These are phyloP conservation scores for Aporophyla nigra DNA, from an alignment of 2,888 invertebrate species.

Conservation along the genomic window DNA sequence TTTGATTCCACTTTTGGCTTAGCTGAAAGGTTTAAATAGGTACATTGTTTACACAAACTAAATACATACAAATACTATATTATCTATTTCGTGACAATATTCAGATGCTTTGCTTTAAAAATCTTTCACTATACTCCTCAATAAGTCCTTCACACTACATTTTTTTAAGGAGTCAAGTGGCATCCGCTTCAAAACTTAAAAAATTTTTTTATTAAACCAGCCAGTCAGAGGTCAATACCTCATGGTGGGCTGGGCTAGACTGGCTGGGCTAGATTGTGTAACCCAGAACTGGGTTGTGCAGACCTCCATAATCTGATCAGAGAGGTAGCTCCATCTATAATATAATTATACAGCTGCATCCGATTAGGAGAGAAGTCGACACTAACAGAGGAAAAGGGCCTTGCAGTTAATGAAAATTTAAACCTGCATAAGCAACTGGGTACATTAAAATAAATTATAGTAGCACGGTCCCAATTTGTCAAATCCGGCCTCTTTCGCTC, in stretches of 20 bases:
- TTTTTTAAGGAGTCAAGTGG: not conserved
- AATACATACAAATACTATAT: not conserved
- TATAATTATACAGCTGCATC: not conserved
- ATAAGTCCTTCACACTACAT: slow-evolving; percentile 14
- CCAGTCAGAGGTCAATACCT: too few relatives aligned
- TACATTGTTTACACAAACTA: not conserved
- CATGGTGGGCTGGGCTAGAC: too few relatives aligned
- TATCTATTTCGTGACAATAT: not conserved
- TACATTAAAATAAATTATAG: not conserved
- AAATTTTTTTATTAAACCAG: not conserved
- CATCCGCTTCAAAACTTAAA: not conserved
- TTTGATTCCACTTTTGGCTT: not conserved
- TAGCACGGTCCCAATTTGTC: not conserved
- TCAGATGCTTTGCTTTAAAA: not conserved
- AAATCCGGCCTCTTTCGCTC: not conserved
- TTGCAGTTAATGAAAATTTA: not conserved
- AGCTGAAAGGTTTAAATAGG: not conserved
- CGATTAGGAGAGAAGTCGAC: not conserved
- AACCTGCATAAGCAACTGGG: not conserved
- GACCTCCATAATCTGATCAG: too few relatives aligned
- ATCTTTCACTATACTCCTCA: not conserved
- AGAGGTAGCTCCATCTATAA: not conserved
- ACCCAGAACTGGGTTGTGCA: not conserved
- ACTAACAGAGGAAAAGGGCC: not conserved
- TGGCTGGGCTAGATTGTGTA: too few relatives aligned